Base-by-base conservation (phyloP, 2,888 invertebrate genomes). In the Abrostola tripartita region DNA sequence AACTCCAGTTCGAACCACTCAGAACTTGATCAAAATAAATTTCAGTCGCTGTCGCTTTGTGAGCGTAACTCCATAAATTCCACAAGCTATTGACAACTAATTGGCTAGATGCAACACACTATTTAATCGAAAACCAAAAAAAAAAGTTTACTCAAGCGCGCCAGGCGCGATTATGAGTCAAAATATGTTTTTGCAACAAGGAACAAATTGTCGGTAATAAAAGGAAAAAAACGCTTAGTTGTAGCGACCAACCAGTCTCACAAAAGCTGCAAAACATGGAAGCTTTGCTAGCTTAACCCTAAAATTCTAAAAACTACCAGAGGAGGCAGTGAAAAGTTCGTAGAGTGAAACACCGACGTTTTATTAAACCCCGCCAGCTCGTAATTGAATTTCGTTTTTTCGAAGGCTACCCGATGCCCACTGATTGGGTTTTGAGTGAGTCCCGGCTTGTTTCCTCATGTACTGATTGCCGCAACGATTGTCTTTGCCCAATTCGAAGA, bases 381-480 rank as follows among this genome's bases (percentile, higher is more conserved):
- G 70, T 81, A 77, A 82, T 81, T 78, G 81, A 81, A 82, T 81
- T 79, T 44, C 24, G 49, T 81, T 81, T 80, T 68, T 54, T 53
- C 61, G 49, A 37, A 44, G 53, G 61, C 53, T 59, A 53, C 42
- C 60, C 67, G 53, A 37, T 57, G 53, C 41, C 55, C 61, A 49
- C 64, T 81, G 82, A 81, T 81, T 80, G 80, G 68, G 74, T 78
- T 81, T 74, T 71, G 74, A 76, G 72, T 65, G 71, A 63, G 53
- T 53, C 53, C 40, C 60, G 44, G 24, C 62, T 65, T 71, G 76
- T 64, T 65, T 63, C 11, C 59, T 54, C 57, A 11, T 60, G 64
- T 64, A 54, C 62, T 56, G 71, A 68, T 74, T 68, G 71, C 59
- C 63, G 60, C 54, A 52, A 37, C 54, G 54, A 56, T 73, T 77